phyloP scores from a whole-genome alignment of 2,888 invertebrate species.

The Tiliacea aurago region DNA sequence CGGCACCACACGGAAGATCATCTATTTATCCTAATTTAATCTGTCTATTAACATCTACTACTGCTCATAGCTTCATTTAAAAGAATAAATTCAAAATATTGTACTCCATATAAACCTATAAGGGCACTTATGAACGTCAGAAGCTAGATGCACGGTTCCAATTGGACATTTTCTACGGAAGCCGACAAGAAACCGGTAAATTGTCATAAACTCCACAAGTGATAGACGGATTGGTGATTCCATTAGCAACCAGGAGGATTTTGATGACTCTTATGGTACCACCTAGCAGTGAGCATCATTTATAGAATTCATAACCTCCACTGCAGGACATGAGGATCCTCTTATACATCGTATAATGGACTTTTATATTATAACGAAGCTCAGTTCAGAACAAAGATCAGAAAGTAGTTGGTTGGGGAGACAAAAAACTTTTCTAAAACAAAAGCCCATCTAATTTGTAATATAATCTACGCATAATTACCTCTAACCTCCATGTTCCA shows the following conservation, averaged over 20 bases:
- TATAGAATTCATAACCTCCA: background rate
- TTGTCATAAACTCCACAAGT: background rate
- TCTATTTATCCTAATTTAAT: no score
- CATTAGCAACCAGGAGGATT: background rate
- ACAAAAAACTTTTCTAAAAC: slow-evolving; percentile 33
- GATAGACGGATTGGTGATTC: background rate
- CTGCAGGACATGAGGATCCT: background rate
- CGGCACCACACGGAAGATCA: no score
- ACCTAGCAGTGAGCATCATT: no score
- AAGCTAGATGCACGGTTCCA: background rate
- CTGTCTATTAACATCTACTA: no score
- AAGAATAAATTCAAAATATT: background rate
- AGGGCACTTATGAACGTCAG: background rate
- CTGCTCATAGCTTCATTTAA: background rate
- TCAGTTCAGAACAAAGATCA: background rate
- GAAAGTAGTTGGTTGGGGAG: background rate
- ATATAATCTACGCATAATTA: slow-evolving; percentile 63
- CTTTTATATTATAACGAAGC: background rate
- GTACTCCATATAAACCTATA: background rate
- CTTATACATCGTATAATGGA: background rate
- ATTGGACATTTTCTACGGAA: background rate
- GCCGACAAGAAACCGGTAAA: background rate
- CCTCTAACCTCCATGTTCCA: slow-evolving; percentile 37
- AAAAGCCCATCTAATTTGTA: slow-evolving; percentile 52
- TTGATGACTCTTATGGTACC: background rate